Percentiles rank a stretch among this genome's conserved stretches.
phyloP scores from a whole-genome alignment of 2,113 vertebrate species.

The Boulengeromyrus knoepffleri region DNA sequence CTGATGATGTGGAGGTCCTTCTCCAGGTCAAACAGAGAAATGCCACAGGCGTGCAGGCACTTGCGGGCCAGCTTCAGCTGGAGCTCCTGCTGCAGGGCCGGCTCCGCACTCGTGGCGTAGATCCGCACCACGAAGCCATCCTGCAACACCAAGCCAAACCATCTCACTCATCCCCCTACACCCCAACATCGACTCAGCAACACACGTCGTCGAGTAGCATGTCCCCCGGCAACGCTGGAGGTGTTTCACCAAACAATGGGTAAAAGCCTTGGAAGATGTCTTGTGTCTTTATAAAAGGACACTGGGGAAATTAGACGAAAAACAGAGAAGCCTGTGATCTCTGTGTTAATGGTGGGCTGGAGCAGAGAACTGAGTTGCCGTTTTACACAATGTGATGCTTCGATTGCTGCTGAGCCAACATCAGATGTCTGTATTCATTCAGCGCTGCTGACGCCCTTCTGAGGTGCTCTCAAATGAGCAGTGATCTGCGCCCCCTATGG shows the following conservation, averaged over 20 bases:
- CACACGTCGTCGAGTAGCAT: not conserved
- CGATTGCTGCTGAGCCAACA: not conserved
- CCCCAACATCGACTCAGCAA: not conserved
- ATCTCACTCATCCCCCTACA: not conserved
- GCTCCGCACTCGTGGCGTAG: conserved; percentile 90
- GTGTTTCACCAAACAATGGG: not conserved
- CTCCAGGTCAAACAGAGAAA: conserved; percentile 94
- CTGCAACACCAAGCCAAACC: conserved; percentile 49
- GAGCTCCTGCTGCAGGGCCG: conserved; percentile 92
- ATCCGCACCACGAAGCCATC: conserved; percentile 97
- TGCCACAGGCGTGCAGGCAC: conserved; percentile 95
- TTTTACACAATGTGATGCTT: not conserved
- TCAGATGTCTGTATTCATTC: not conserved
- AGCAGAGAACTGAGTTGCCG: not conserved
- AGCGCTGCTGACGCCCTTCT: too few relatives aligned
- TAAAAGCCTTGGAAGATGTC: not conserved
- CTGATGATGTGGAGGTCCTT: conserved; percentile 98
- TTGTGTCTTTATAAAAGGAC: not conserved
- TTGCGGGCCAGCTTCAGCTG: conserved; percentile 97
- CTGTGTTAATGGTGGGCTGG: not conserved
- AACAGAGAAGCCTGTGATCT: not conserved
- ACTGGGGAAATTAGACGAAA: not conserved
- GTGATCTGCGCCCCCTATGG: not conserved
- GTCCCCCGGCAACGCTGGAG: not conserved
- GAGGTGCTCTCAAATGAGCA: not conserved